Conservation (phyloP, 2,797 vertebrate species). For the Myotis myotis region DNA sequence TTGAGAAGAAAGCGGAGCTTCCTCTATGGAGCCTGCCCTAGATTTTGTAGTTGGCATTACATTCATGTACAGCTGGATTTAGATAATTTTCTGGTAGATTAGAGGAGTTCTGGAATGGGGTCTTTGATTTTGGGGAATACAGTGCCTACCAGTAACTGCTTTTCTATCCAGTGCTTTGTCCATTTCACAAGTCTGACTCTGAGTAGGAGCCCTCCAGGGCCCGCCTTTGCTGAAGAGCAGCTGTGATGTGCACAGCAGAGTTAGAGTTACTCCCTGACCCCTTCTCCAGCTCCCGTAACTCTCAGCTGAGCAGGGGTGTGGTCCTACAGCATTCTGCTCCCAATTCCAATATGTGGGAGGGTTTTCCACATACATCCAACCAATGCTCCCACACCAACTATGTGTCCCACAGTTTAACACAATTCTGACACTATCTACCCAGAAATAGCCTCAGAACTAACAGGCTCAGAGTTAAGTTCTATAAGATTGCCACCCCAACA, state of each 20-base stretch:
- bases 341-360: not conserved
- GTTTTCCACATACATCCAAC: not conserved
- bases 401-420: not conserved
- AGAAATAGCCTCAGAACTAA: not conserved
- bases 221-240: not conserved
- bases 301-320: not conserved
- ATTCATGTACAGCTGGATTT: not conserved
- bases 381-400: not conserved
- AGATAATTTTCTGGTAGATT: not conserved
- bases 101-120: not conserved
- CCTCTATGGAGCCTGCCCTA: not conserved
- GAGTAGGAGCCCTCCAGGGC: not conserved
- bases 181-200: not conserved
- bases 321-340: not conserved
- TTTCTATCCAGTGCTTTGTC: not conserved
- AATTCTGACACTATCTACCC: not conserved
- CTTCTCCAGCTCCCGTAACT: not conserved
- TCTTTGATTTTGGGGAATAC: not conserved
- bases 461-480: not conserved
- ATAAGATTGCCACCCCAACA: not conserved
- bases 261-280: not conserved
- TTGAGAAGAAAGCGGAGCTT: not conserved
- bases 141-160: not conserved
- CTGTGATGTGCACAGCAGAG: not conserved
- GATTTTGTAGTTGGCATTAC: slow-evolving; percentile 39